Evolutionary conservation across 2,113 vertebrate species (phyloP).

Genomic region (Mystacornis crossleyi): DNA sequence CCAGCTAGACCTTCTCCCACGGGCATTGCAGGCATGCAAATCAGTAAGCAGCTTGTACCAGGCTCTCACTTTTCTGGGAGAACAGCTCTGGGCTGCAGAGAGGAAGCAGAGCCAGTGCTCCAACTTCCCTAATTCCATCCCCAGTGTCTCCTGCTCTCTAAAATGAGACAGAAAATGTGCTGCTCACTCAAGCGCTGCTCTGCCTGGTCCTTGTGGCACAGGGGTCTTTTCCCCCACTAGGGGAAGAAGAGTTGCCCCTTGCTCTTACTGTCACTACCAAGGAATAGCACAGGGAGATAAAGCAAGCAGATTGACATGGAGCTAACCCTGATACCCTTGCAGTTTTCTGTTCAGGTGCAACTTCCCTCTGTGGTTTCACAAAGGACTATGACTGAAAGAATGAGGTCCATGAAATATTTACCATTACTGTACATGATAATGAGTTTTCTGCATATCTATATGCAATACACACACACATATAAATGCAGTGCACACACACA

Average conservation of each 20-base stretch:
- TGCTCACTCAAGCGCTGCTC: not conserved
- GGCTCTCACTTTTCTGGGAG: not conserved
- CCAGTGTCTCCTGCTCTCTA: not conserved
- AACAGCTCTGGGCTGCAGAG: not conserved
- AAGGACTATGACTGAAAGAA: not conserved
- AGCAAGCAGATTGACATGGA: rapidly evolving
- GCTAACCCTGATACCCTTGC: not conserved
- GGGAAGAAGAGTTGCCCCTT: not conserved
- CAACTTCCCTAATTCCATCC: not conserved
- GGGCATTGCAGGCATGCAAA: not conserved
- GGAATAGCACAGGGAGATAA: not conserved
- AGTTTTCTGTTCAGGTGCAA: not conserved
- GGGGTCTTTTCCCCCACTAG: rapidly evolving
- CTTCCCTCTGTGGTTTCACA: not conserved
- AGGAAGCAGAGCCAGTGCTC: not conserved
- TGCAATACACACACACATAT: conserved; percentile 29
- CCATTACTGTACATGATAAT: not conserved
- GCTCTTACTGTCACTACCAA: not conserved
- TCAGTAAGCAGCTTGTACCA: not conserved
- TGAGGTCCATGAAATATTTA: conserved; percentile 44
- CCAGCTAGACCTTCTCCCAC: not conserved
- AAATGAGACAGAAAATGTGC: not conserved
- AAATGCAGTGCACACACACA: not conserved
- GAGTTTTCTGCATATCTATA: conserved; percentile 39
- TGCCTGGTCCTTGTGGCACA: not conserved